These are phyloP conservation scores for Apis cerana DNA, from an alignment of 1,140 invertebrate genomes.

Conservation along the genomic window DNA sequence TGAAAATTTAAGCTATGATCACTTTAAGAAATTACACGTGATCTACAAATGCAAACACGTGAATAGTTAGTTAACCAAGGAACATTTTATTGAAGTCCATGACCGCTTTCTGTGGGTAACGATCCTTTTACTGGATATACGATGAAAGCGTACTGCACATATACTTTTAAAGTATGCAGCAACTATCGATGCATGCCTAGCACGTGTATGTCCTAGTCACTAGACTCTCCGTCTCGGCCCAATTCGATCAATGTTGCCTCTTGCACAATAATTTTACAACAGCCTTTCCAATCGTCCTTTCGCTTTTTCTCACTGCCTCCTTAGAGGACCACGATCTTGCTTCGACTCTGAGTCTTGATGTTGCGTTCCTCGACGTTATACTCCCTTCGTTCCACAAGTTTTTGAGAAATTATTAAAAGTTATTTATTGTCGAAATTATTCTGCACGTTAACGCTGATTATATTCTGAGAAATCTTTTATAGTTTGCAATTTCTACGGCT, in stretches of 20 bases:
- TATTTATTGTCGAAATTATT: background rate
- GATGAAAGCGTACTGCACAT: background rate
- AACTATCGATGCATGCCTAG: background rate
- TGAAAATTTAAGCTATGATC: too few species aligned
- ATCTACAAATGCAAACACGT: conserved; percentile 20
- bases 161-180: conserved; percentile 2
- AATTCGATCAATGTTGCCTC: conserved; percentile 35
- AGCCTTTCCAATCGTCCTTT: conserved; percentile 56
- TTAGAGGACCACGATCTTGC: background rate
- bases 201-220: conserved; percentile 51
- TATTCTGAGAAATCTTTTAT: too few species aligned
- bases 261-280: conserved; percentile 42
- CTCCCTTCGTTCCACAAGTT: background rate
- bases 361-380: background rate
- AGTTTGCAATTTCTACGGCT: background rate
- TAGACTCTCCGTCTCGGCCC: background rate
- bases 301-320: conserved; percentile 49
- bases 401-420: background rate
- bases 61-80: conserved; percentile 26
- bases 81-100: conserved; percentile 25
- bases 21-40: too few species aligned
- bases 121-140: conserved; percentile 32
- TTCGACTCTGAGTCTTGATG: background rate
- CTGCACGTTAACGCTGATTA: background rate
- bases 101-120: conserved; percentile 25